These are phyloP conservation scores for Lepidostoma basale DNA, from an alignment of 1,140 invertebrate genomes.

Conservation along the genomic window DNA sequence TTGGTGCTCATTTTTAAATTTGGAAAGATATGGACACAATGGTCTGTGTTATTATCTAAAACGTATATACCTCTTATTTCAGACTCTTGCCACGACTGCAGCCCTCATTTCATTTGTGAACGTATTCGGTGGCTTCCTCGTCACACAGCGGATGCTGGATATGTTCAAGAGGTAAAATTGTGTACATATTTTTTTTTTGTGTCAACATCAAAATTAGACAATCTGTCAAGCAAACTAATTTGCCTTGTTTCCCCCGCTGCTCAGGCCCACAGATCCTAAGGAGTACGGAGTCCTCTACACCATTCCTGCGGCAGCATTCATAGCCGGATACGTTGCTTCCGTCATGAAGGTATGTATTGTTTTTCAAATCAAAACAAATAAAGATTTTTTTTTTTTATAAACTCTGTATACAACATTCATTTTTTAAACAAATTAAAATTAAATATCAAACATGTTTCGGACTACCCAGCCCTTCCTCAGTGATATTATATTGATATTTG, in stretches of 20 bases:
- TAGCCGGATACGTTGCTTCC: conserved; percentile 77
- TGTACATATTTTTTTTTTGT: not conserved
- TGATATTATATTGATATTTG: no score
- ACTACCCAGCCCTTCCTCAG: no score
- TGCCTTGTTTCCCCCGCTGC: conserved; percentile 13
- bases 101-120: conserved; percentile 90
- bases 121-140: conserved; percentile 89
- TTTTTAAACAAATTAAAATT: no score
- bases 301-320: conserved; percentile 76
- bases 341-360: conserved; percentile 60
- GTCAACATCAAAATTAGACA: no score
- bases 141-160: conserved; percentile 90
- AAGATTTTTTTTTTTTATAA: not conserved
- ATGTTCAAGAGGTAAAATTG: conserved; percentile 82
- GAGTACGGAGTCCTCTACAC: conserved; percentile 85
- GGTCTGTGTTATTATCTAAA: not conserved
- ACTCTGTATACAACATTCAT: no score
- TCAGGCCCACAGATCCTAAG: conserved; percentile 76
- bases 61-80: conserved; percentile 46
- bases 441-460: no score
- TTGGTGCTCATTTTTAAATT: no score
- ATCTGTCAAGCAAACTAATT: no score
- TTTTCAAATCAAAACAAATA: not conserved
- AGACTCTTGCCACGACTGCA: conserved; percentile 77
- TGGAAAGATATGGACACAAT: no score